A percentile compares a stretch with the other conserved stretches of the same genome.
phyloP scores from a whole-genome alignment of 2,113 vertebrate genomes.

The Anolis carolinensis region DNA sequence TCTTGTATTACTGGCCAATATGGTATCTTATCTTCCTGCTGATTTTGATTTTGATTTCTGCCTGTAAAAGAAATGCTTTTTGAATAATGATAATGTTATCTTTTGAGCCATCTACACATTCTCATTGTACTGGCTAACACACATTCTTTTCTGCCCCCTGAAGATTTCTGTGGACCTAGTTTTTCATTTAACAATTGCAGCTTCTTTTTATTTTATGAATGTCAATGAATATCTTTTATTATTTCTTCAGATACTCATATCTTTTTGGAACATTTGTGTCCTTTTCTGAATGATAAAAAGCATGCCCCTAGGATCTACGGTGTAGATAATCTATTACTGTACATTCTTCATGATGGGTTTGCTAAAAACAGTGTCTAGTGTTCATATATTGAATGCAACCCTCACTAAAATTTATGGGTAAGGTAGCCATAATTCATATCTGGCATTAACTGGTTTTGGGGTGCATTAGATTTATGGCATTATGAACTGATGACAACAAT shows the following conservation, averaged over 20 bases:
- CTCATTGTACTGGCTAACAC: background rate
- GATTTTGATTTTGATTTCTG: background rate
- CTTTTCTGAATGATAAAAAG: background rate
- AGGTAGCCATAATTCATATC: background rate
- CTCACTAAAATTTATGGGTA: background rate
- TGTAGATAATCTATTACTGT: background rate
- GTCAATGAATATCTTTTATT: background rate
- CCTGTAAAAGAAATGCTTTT: background rate
- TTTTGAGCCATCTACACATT: background rate
- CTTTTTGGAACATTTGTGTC: background rate
- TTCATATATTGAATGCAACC: background rate
- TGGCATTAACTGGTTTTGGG: background rate
- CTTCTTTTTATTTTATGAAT: background rate
- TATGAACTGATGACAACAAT: background rate
- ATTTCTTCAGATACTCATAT: background rate
- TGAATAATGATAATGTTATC: background rate
- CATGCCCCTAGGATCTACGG: background rate
- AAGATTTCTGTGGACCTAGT: background rate
- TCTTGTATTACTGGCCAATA: conserved; percentile 3
- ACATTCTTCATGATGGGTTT: background rate
- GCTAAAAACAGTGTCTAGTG: background rate
- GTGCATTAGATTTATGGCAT: background rate
- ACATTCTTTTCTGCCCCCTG: conserved; percentile 1
- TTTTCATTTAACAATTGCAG: background rate
- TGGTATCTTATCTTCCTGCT: background rate